These are phyloP conservation scores for Hyles vespertilio DNA, from an alignment of 1,140 invertebrate species.

Conservation along the genomic window DNA sequence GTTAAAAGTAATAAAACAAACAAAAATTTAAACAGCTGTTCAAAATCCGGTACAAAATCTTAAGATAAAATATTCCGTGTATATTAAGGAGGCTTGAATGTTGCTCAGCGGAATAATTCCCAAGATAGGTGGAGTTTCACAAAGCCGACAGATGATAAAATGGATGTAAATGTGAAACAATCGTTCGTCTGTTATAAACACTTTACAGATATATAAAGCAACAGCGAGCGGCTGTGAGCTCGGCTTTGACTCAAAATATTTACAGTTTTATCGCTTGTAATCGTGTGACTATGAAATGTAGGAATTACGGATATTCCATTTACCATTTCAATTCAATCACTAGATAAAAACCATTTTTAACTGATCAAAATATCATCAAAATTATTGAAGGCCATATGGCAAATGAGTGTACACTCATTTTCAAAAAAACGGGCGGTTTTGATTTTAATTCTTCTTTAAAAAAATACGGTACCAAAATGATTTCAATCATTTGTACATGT, in stretches of 20 bases:
- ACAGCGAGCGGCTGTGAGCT: constrained; percentile 13
- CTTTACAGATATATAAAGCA: constrained; percentile 25
- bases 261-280: constrained; percentile 27
- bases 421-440: too few relatives aligned
- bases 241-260: constrained; percentile 17
- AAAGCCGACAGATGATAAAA: background rate
- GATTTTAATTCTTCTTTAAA: too few relatives aligned
- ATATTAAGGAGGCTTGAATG: background rate
- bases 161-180: constrained; percentile 12
- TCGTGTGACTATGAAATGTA: constrained; percentile 11
- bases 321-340: background rate
- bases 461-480: too few relatives aligned
- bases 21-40: background rate
- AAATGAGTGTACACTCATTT: too few relatives aligned
- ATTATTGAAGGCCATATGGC: too few relatives aligned
- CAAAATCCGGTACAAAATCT: background rate
- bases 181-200: constrained; percentile 20
- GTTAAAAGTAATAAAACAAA: background rate
- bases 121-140: background rate
- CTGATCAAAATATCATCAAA: too few relatives aligned
- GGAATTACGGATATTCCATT: constrained; percentile 7
- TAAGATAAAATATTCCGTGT: background rate
- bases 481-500: too few relatives aligned
- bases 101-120: constrained; percentile 3
- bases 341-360: too few relatives aligned